Conservation (phyloP, 2,113 vertebrate genomes). For the Neoarius graeffei region DNA sequence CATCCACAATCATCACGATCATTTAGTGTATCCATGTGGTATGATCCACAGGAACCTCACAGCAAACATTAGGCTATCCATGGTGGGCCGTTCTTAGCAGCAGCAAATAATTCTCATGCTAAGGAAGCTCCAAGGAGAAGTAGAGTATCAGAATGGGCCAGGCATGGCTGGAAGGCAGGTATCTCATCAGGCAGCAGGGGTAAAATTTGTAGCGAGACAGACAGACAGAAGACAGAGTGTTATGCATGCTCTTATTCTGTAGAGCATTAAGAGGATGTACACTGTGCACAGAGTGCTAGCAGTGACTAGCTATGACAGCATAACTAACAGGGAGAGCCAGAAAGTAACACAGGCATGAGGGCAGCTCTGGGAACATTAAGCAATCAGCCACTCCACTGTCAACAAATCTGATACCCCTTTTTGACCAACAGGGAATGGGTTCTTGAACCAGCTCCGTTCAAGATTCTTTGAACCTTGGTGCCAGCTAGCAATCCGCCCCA, state of each 20-base stretch:
- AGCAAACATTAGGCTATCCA: background rate
- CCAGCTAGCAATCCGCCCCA: background rate
- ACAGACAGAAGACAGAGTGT: background rate
- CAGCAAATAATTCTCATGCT: background rate
- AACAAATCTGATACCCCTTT: too few species aligned
- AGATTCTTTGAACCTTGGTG: too few species aligned
- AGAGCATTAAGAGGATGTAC: conserved; percentile 1
- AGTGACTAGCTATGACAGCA: background rate
- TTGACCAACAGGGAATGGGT: too few species aligned
- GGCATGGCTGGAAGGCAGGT: background rate
- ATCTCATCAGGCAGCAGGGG: background rate
- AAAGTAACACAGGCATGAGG: background rate
- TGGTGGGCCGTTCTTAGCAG: too few species aligned
- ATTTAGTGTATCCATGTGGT: background rate
- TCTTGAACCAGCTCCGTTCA: too few species aligned
- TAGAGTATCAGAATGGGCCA: background rate
- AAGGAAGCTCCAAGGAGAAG: background rate
- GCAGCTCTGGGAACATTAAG: background rate
- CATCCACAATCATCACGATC: background rate
- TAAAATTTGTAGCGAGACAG: background rate
- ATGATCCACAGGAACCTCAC: background rate
- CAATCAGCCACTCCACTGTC: too few species aligned
- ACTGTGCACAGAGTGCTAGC: background rate
- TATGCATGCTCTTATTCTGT: background rate
- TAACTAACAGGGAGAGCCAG: background rate